phyloP scores from a whole-genome alignment of 2,797 vertebrate species.

The Bradypodion pumilum region DNA sequence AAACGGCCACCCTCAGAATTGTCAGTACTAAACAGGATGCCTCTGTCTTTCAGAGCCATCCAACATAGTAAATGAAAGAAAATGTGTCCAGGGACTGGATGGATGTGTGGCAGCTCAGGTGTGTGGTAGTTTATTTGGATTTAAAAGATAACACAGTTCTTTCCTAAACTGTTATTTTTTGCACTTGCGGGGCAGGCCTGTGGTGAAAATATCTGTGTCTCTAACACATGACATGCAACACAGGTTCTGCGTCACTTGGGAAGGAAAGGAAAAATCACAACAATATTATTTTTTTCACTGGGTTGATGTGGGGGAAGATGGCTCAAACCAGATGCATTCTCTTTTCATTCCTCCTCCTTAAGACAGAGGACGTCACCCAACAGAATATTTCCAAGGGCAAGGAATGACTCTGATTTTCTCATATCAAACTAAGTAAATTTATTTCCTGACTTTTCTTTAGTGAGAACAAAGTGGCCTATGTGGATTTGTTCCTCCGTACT shows the following conservation, averaged over 20 bases:
- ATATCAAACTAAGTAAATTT: background rate
- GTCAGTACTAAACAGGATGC: conserved; percentile 14
- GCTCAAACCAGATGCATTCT: background rate
- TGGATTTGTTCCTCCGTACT: no score
- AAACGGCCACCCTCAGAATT: conserved; percentile 15
- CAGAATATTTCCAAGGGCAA: background rate
- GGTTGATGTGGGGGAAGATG: background rate
- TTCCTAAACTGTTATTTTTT: background rate
- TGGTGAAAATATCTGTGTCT: background rate
- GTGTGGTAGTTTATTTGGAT: background rate
- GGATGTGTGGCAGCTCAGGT: conserved; percentile 13
- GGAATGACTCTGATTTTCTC: background rate
- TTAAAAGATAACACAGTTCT: background rate
- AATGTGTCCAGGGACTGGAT: background rate
- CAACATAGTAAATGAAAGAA: background rate
- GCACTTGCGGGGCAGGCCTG: background rate
- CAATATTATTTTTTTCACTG: background rate
- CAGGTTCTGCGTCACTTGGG: fast-evolving
- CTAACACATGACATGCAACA: fast-evolving
- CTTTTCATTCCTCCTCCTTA: background rate
- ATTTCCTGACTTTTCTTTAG: background rate
- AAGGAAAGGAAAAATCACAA: fast-evolving
- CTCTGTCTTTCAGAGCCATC: conserved; percentile 22
- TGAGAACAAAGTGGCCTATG: no score
- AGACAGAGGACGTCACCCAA: background rate